Base-by-base conservation (phyloP, 23 tunicate genomes). In the Diplosoma virens region DNA sequence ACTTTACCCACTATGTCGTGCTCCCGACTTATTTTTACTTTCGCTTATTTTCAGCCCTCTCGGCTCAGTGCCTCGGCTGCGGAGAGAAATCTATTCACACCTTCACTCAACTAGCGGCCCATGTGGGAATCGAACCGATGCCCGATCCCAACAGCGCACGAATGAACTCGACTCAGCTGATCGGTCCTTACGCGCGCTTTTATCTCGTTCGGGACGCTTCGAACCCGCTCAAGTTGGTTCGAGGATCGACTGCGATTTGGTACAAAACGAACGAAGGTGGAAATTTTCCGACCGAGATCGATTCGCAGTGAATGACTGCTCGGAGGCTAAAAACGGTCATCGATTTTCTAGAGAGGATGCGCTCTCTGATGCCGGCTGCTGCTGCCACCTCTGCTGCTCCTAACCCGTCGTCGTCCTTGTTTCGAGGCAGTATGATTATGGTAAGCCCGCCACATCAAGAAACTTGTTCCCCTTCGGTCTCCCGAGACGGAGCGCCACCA, bases 61-160 rank as follows among this genome's bases (percentile, higher is more conserved):
- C 88, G 59, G 88, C 78, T 33, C 88, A 82, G 33, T 89, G 96
- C 56, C 71, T 89, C 59, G 96, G 96, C 17, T 89, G 96, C 50
- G 96, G 96, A 6, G 96, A 89, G 32, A 78, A 77, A 26, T 29
- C 84, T 6, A 47, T 89, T 9, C 81, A 76, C 54, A 82, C 84
- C 0, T 89, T 89, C 37, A 34, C 81, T 27, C 77, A 79, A 27
- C 72, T 89, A 24, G 72, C 78, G 6, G 87, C 79, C 20, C 96
- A 89, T 68, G 59, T 89, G 28, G 86, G 86, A 23, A 74, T 89
- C 32, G 81, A 86, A 71, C 32, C 73, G 1, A 6, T 81, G 0
- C 30, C 68, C 32, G 80, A 68, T 23, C 14, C 21, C n/a, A 35
- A 31, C 1, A 60, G 25, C 18, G 25, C 75, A 14, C 58, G 74